phyloP scores from a whole-genome alignment of 2,113 vertebrate genomes.

The Callionymus lyra region DNA sequence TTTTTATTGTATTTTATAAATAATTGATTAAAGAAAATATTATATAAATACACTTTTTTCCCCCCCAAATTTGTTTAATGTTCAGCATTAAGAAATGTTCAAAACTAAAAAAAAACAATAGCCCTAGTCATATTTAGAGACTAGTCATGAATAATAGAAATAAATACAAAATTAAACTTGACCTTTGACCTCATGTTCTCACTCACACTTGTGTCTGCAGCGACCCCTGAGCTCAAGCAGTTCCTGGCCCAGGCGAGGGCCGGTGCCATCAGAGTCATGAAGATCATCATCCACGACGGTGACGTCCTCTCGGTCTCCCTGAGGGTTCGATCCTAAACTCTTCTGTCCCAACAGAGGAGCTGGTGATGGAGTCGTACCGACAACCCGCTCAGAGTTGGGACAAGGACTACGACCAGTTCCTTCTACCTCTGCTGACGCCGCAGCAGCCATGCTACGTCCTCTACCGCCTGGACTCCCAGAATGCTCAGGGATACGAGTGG shows the following conservation, averaged over 20 bases:
- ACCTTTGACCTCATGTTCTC: too few species aligned
- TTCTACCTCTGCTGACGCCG: slow-evolving; percentile 82
- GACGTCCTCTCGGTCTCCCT: slow-evolving; percentile 42
- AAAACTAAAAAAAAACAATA: too few species aligned
- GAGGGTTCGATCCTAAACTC: neutral
- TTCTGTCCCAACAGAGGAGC: slow-evolving; percentile 78
- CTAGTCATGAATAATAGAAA: too few species aligned
- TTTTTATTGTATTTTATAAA: too few species aligned
- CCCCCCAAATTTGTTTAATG: too few species aligned
- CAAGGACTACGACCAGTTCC: slow-evolving; percentile 78
- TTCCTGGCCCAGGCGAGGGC: slow-evolving; percentile 88
- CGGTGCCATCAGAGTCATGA: slow-evolving; percentile 84
- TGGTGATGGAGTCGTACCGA: slow-evolving; percentile 83
- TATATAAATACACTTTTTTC: too few species aligned
- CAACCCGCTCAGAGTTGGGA: slow-evolving; percentile 84
- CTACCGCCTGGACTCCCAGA: slow-evolving; percentile 89
- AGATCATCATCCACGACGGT: slow-evolving; percentile 93
- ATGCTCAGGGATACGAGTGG: slow-evolving; percentile 93
- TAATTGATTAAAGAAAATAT: too few species aligned
- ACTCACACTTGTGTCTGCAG: slow-evolving; percentile 83
- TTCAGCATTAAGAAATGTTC: too few species aligned
- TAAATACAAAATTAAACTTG: too few species aligned
- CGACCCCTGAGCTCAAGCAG: slow-evolving; percentile 84
- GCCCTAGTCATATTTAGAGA: too few species aligned
- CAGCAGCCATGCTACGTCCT: slow-evolving; percentile 90